These are phyloP conservation scores for Varanus komodoensis DNA, from an alignment of 2,113 vertebrate species.

Conservation along the genomic window DNA sequence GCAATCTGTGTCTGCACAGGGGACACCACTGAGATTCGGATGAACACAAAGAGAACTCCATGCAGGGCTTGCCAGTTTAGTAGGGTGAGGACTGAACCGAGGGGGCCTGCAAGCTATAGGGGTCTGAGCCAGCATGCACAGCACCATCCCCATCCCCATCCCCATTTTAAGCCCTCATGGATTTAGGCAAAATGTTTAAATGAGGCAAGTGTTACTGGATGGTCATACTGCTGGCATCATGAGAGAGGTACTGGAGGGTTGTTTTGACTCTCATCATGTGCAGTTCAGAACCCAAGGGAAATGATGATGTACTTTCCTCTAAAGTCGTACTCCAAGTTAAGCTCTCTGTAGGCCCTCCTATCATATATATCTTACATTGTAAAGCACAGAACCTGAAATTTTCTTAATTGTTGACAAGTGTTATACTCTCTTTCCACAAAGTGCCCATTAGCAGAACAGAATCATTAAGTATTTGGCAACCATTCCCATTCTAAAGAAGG, in stretches of 20 bases:
- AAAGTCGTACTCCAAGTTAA: not conserved
- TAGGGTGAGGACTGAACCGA: too few species aligned
- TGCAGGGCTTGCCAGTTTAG: too few species aligned
- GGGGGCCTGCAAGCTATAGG: too few species aligned
- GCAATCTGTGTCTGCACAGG: too few species aligned
- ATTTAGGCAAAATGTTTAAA: too few species aligned
- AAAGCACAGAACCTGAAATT: slow-evolving; percentile 54
- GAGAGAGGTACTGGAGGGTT: not conserved
- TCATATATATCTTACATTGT: too few species aligned
- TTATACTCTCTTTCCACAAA: slow-evolving; percentile 50
- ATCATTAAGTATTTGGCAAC: slow-evolving; percentile 52
- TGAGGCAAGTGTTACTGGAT: not conserved
- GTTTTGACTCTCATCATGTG: not conserved
- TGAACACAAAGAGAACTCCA: too few species aligned
- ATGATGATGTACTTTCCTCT: not conserved
- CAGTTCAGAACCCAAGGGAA: not conserved
- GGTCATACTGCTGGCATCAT: not conserved
- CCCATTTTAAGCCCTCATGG: too few species aligned
- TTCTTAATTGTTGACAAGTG: slow-evolving; percentile 39
- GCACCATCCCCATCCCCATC: too few species aligned
- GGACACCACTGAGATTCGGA: too few species aligned
- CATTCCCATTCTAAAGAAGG: slow-evolving; percentile 46
- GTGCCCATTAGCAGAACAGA: slow-evolving; percentile 44
- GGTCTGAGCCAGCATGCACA: too few species aligned
- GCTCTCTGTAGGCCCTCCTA: not conserved